These are phyloP conservation scores for Lontra canadensis DNA, from an alignment of 2,113 vertebrate genomes.

Conservation along the genomic window DNA sequence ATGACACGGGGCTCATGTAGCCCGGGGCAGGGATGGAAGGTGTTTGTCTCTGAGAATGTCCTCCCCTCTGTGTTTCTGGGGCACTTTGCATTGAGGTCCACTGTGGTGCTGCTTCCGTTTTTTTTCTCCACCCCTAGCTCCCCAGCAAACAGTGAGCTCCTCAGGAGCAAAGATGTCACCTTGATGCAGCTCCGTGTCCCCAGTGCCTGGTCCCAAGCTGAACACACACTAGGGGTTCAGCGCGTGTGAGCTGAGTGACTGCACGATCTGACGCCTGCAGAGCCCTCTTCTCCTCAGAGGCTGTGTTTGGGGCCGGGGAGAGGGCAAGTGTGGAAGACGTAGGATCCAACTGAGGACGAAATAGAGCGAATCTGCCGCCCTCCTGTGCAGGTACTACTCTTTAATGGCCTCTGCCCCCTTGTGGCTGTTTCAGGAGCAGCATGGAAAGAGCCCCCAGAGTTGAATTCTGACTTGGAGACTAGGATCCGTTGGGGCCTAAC, in stretches of 20 bases:
- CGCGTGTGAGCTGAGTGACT: neutral
- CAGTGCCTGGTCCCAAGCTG: neutral
- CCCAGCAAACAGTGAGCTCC: neutral
- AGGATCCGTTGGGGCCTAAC: neutral
- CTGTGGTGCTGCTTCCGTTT: neutral
- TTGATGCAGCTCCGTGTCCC: neutral
- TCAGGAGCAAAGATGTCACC: neutral
- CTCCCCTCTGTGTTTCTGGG: neutral
- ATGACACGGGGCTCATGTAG: neutral
- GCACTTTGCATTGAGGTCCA: neutral
- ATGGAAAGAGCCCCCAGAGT: neutral
- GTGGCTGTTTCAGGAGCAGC: neutral
- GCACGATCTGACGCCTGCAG: neutral
- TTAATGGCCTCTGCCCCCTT: neutral
- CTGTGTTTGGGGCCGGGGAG: neutral
- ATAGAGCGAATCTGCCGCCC: neutral
- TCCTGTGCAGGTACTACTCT: neutral
- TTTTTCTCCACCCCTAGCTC: neutral
- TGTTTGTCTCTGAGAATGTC: neutral
- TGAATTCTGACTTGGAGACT: neutral
- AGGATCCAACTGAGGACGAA: neutral
- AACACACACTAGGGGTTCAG: neutral
- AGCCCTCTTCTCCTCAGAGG: neutral
- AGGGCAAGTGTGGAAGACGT: neutral
- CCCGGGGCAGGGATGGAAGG: no score